Conservation (phyloP, 2,888 invertebrate genomes). For the Odontocerum albicorne region DNA sequence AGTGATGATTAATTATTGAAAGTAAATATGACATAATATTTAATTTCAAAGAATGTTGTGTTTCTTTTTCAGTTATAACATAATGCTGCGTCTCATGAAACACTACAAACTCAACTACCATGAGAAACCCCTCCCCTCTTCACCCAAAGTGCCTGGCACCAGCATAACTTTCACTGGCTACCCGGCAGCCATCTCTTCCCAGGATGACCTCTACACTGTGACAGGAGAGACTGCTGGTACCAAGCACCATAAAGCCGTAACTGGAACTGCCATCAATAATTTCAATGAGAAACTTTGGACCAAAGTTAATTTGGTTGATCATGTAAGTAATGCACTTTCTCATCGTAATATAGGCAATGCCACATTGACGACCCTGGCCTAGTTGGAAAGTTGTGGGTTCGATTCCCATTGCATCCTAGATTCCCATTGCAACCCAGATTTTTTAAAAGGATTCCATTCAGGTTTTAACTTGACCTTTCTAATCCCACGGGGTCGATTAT, state of each 20-base stretch:
- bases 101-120: slow-evolving; percentile 81
- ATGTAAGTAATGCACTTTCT: slow-evolving; percentile 47
- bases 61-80: slow-evolving; percentile 60
- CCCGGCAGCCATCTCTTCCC: slow-evolving; percentile 79
- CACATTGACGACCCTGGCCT: no score
- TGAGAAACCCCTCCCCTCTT: slow-evolving; percentile 51
- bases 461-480: no score
- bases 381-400: no score
- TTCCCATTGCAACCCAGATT: no score
- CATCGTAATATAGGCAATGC: neutral
- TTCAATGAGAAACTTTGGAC: slow-evolving; percentile 72
- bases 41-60: no score
- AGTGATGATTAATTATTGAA: no score
- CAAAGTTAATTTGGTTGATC: slow-evolving; percentile 63
- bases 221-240: slow-evolving; percentile 47
- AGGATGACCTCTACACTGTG: slow-evolving; percentile 80
- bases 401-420: no score
- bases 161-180: slow-evolving; percentile 80
- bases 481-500: no score
- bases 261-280: slow-evolving; percentile 79
- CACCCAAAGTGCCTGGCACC: slow-evolving; percentile 63
- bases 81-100: slow-evolving; percentile 84
- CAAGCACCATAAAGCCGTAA: slow-evolving; percentile 61
- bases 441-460: no score
- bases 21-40: no score